phyloP scores from a whole-genome alignment of 2,888 invertebrate species.

The Lasioglossum lativentre region DNA sequence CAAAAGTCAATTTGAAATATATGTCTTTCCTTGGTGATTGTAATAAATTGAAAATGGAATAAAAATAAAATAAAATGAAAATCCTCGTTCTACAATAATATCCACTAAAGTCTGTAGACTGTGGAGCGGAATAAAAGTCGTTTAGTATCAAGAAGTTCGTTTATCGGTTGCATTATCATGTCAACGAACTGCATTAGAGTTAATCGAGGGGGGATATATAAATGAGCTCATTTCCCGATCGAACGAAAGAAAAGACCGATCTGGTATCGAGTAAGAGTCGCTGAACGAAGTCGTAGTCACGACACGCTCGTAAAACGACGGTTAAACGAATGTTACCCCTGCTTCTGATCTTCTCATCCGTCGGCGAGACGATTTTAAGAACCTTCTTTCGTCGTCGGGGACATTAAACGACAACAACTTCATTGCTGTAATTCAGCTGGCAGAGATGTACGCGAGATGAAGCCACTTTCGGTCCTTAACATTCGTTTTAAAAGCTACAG shows the following conservation, averaged over 20 bases:
- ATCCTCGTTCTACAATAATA: background rate
- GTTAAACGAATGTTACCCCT: constrained; percentile 17
- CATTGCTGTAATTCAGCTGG: background rate
- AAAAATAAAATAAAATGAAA: too few species aligned
- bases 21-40: too few species aligned
- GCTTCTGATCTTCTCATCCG: constrained; percentile 2
- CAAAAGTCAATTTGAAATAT: background rate
- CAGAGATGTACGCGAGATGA: background rate
- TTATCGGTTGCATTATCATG: background rate
- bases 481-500: background rate
- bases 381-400: background rate
- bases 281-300: constrained; percentile 9
- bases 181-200: background rate
- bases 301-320: constrained; percentile 28
- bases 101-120: too few species aligned
- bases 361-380: constrained; percentile 5
- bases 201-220: background rate
- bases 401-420: constrained; percentile 1
- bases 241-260: constrained; percentile 1
- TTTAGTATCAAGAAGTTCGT: background rate
- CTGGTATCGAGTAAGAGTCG: background rate
- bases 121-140: background rate
- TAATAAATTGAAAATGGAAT: background rate
- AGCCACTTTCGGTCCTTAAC: background rate
- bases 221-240: background rate